Evolutionary conservation across 2,797 vertebrate genomes (phyloP).

Genomic region (Leontopithecus rosalia): DNA sequence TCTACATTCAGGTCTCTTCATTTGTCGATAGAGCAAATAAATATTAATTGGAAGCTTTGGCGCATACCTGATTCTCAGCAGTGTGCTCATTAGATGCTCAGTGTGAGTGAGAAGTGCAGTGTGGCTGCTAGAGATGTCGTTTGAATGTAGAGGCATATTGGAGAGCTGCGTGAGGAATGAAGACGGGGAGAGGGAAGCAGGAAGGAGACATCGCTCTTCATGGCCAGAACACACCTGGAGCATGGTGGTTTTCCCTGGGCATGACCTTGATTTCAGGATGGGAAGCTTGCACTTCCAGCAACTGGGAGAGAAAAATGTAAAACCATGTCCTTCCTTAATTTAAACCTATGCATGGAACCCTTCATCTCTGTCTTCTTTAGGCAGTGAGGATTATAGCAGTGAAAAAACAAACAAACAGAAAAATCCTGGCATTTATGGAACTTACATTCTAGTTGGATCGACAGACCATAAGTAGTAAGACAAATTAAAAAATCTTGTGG

Average conservation of each 20-base stretch:
- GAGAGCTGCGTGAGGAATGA: background rate
- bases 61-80: slow-evolving; percentile 16
- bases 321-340: background rate
- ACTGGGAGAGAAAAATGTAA: background rate
- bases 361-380: background rate
- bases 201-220: background rate
- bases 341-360: background rate
- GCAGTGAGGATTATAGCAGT: background rate
- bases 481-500: background rate
- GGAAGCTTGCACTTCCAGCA: background rate
- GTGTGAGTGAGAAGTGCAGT: slow-evolving; percentile 28
- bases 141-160: background rate
- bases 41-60: slow-evolving; percentile 43
- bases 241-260: background rate
- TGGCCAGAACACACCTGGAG: background rate
- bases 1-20: background rate
- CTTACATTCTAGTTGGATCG: background rate
- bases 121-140: background rate
- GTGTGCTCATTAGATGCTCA: slow-evolving; percentile 46
- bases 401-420: background rate
- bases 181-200: background rate
- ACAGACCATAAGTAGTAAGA: background rate
- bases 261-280: background rate
- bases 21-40: slow-evolving; percentile 16
- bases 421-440: background rate